Evolutionary conservation across 2,113 vertebrate genomes (phyloP).

Genomic region (Pitta sordida): DNA sequence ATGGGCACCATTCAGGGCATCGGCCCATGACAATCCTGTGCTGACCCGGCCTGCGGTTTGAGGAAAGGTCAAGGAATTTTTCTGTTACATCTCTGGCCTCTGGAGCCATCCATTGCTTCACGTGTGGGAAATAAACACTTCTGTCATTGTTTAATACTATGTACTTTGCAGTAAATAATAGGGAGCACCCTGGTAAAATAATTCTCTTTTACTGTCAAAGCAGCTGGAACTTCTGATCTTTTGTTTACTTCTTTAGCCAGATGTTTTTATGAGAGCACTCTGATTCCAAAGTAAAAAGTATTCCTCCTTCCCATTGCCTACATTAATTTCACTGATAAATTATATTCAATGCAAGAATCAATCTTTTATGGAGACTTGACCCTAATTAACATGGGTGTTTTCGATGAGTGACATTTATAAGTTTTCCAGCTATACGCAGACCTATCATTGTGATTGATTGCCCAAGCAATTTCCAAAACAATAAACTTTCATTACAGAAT

Average conservation of each 20-base stretch:
- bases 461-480: not conserved
- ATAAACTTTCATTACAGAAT: not conserved
- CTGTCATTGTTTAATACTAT: not conserved
- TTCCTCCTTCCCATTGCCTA: not conserved
- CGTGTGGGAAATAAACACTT: not conserved
- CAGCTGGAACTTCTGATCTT: not conserved
- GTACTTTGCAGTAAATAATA: not conserved
- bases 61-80: not conserved
- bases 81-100: not conserved
- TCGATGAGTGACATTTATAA: not conserved
- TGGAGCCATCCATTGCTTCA: not conserved
- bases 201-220: not conserved
- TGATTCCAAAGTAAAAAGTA: not conserved
- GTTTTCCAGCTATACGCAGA: not conserved
- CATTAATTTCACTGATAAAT: not conserved
- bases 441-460: not conserved
- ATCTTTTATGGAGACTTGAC: not conserved
- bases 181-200: not conserved
- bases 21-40: not conserved
- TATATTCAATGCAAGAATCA: not conserved
- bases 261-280: not conserved
- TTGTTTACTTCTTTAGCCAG: not conserved
- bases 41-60: not conserved
- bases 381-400: not conserved
- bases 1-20: conserved; percentile 9